Evolutionary conservation across 2,113 vertebrate species (phyloP), one percentile per base, ranked within the genome.

Genomic region (Myodes glareolus): DNA sequence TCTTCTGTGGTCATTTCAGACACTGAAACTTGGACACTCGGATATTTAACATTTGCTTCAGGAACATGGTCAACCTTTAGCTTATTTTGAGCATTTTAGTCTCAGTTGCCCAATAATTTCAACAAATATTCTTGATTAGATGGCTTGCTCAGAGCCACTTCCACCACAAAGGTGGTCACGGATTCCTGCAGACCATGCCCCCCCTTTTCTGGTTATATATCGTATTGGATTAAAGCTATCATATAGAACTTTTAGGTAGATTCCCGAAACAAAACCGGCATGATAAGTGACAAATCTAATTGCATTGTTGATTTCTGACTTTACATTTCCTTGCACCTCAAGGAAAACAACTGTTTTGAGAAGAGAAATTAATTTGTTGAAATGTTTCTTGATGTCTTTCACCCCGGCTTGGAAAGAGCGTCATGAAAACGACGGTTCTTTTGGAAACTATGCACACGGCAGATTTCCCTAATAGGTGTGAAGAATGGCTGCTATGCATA

Each of bases 401-500:
- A 96, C 63, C 52, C 89, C 4, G 77, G 39, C 93, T 96, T 97
- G 92, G 96, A 89, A 94, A 97, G 68, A 91, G 82, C 94, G 76
- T 96, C 91, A 93, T 90, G 95, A 96, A 96, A 97, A 95, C 92
- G 95, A 82, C 75, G 75, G 76, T 63, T 39, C 87, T 93, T 92
- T 92, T 96, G 97, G 97, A 97, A 97, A 97, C 95, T 97, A 84
- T 68, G 97, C 93, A 97, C 96, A 97, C 95, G 94, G 96, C 96
- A 98, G 97, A 96, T 96, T 98, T 97, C 92, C 97, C 95, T 98
- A 98, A 98, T 97, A 97, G 97, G 97, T 98, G 97, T 98, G 97
- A 97, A 98, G 95, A 98, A 98, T 97, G 97, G 93, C 89, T 97
- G 97, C 95, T 97, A 98, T 97, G 97, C 97, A 98, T 98, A 98